Conservation (phyloP, 2,888 invertebrate genomes). For the Panopea generosa region DNA sequence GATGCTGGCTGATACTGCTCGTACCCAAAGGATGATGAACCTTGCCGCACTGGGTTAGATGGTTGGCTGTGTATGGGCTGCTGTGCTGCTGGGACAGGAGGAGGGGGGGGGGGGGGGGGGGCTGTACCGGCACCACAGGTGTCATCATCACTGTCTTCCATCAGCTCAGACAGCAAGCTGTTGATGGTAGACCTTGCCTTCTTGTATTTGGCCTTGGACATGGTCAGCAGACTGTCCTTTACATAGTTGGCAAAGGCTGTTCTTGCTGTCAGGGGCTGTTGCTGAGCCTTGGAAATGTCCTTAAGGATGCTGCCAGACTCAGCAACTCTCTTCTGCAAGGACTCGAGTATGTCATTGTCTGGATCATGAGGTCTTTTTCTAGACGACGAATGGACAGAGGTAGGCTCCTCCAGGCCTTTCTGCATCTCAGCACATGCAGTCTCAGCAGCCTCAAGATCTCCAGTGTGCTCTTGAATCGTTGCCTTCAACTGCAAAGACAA, state of each 20-base stretch:
- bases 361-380: background rate
- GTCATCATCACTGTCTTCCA: conserved; percentile 16
- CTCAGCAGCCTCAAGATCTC: conserved; percentile 15
- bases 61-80: no score
- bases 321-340: conserved; percentile 12
- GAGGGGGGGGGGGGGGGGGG: no score
- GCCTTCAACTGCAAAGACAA: conserved; percentile 16
- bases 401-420: background rate
- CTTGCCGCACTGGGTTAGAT: no score
- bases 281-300: conserved; percentile 9
- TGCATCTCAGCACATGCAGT: no score
- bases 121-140: background rate
- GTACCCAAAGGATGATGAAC: no score
- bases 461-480: conserved; percentile 5
- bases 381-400: background rate
- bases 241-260: conserved; percentile 9
- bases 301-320: conserved; percentile 4
- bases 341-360: conserved; percentile 1
- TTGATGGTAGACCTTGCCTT: conserved; percentile 11
- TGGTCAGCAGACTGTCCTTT: conserved; percentile 8
- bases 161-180: conserved; percentile 13
- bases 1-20: no score
- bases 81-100: no score
- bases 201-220: conserved; percentile 14
- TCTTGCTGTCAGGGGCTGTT: conserved; percentile 4